phyloP scores from a whole-genome alignment of 53 echinoderm and acorn worm species.

The Henricia sp. region DNA sequence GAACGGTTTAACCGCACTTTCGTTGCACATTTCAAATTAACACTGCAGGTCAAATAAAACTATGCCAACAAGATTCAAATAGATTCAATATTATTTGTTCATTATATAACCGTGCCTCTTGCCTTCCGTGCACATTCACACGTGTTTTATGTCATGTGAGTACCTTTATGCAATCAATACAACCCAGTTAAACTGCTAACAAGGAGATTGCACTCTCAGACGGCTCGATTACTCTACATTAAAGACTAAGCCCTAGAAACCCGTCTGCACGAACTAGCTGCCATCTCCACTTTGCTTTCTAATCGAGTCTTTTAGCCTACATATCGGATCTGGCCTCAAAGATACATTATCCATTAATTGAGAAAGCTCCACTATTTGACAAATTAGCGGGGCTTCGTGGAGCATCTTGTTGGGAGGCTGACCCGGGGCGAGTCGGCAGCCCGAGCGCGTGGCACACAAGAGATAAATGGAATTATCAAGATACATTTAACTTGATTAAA shows the following conservation, averaged over 20 bases:
- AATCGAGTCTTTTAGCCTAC: conserved; percentile 63
- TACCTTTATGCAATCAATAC: no score
- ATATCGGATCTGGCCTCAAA: conserved; percentile 25
- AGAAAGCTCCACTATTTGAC: conserved; percentile 47
- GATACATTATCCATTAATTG: conserved; percentile 64
- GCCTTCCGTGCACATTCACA: no score
- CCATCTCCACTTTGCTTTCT: conserved; percentile 41
- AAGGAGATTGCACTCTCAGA: conserved; percentile 11
- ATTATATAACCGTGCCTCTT: no score
- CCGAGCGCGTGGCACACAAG: conserved; percentile 44
- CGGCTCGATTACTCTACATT: neutral
- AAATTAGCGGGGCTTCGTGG: conserved; percentile 35
- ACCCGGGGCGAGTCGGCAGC: neutral
- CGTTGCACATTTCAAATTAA: no score
- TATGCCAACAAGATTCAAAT: no score
- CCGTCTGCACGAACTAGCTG: neutral
- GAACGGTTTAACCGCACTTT: no score
- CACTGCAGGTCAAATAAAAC: no score
- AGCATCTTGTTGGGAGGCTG: neutral
- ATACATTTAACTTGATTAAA: conserved; percentile 67
- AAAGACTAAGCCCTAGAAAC: neutral
- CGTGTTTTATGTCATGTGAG: no score
- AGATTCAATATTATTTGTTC: no score
- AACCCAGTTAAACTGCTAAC: no score
- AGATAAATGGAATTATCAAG: conserved; percentile 65